Evolutionary conservation across 2,888 invertebrate species (phyloP), one percentile per base, ranked within the genome.

Genomic region (Sicus ferrugineus): DNA sequence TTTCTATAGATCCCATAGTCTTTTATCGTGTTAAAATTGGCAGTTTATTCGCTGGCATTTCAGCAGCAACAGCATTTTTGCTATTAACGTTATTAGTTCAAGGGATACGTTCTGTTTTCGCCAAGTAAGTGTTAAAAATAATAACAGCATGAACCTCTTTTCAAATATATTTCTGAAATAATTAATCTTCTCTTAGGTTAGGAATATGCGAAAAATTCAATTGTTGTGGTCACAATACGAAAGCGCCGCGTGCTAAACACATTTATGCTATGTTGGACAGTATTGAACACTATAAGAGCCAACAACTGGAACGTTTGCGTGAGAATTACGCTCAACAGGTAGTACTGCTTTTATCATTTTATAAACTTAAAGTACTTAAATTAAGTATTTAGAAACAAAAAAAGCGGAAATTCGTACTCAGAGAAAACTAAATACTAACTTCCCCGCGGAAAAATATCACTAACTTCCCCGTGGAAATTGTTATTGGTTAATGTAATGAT

Each of bases 321-420:
- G 96, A 97, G 83, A 96, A 97, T 86, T 97, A 97, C 84, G 92
- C 94, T 63, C 90, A 91, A 84, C 96, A 97, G 89, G 92, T 93
- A 77, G 72, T 34, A 54, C n/a, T n/a, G 3, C n/a, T 19, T 46
- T 46, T 6, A 46, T n/a, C 19, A 46, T 3, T 46, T 46, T 46
- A n/a, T n/a, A n/a, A n/a, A n/a, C n/a, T n/a, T n/a, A n/a, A n/a
- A n/a, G n/a, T n/a, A n/a, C n/a, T n/a, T n/a, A n/a, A n/a, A n/a
- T n/a, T n/a, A n/a, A n/a, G n/a, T n/a, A n/a, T n/a, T n/a, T n/a
- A n/a, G n/a, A n/a, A n/a, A n/a, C n/a, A n/a, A n/a, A n/a, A n/a
- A n/a, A n/a, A n/a, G n/a, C n/a, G n/a, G n/a, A n/a, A n/a, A n/a
- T n/a, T n/a, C n/a, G n/a, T n/a, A n/a, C n/a, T n/a, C n/a, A n/a